Percentiles rank a stretch among this genome's conserved stretches.
phyloP scores from a whole-genome alignment of 2,797 vertebrate genomes.

The Erpetoichthys calabaricus region DNA sequence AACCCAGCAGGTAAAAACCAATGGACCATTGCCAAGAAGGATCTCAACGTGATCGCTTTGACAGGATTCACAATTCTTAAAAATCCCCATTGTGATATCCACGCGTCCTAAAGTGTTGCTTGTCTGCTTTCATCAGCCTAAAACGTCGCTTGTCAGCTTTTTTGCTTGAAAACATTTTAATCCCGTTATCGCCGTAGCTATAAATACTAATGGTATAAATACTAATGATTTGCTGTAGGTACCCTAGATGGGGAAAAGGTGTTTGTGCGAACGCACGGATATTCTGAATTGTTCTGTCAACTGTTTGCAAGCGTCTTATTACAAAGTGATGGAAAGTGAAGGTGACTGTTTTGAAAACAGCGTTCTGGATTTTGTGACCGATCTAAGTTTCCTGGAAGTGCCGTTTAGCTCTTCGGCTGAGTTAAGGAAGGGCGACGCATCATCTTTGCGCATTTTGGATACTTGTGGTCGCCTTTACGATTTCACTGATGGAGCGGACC shows the following conservation, averaged over 20 bases:
- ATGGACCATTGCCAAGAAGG: constrained; percentile 65
- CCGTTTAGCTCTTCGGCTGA: constrained; percentile 23
- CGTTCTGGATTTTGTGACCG: constrained; percentile 50
- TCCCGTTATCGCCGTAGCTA: constrained; percentile 31
- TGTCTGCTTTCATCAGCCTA: constrained; percentile 38
- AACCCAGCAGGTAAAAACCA: constrained; percentile 20
- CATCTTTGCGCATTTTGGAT: constrained; percentile 14
- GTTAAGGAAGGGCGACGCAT: constrained; percentile 20
- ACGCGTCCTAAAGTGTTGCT: constrained; percentile 27
- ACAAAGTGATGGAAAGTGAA: constrained; percentile 37
- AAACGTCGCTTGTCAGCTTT: background rate
- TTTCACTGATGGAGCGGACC: constrained; percentile 16
- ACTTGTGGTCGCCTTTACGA: constrained; percentile 33
- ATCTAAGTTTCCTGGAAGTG: constrained; percentile 44
- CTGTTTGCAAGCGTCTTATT: background rate
- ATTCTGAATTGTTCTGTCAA: constrained; percentile 7
- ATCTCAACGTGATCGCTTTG: constrained; percentile 49
- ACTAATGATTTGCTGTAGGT: background rate
- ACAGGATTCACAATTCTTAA: constrained; percentile 45
- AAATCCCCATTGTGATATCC: constrained; percentile 23
- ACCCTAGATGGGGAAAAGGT: background rate
- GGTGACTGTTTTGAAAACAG: constrained; percentile 39
- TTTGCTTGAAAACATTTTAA: constrained; percentile 20
- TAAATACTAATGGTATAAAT: constrained; percentile 28
- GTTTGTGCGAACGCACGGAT: background rate